Evolutionary conservation across 1,140 invertebrate species (phyloP).

Genomic region (Drosophila arizonae): DNA sequence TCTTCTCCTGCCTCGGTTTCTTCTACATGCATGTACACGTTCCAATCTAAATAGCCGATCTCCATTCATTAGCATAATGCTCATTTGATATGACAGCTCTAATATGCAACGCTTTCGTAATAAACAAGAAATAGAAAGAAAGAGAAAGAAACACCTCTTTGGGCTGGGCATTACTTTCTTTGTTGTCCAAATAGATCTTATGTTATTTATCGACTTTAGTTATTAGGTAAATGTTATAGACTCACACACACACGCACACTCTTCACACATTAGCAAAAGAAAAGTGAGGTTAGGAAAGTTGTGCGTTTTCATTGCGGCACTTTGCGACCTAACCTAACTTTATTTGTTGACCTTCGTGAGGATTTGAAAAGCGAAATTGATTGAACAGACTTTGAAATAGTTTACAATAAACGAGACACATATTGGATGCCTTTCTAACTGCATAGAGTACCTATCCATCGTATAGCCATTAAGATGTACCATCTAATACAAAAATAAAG

Average conservation of each 20-base stretch:
- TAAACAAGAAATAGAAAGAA: conserved; percentile 21
- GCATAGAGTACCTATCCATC: no score
- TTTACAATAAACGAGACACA: neutral
- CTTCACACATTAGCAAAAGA: conserved; percentile 6
- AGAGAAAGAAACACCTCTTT: conserved; percentile 19
- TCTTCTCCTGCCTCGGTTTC: conserved; percentile 14
- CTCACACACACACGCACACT: neutral
- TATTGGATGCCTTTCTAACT: neutral
- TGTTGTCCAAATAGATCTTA: conserved; percentile 26
- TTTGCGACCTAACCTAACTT: conserved; percentile 5
- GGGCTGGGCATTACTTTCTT: conserved; percentile 55
- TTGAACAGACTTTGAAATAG: neutral
- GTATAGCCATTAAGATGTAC: no score
- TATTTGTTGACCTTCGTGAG: conserved; percentile 5
- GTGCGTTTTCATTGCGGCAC: neutral
- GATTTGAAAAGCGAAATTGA: neutral
- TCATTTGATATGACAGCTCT: conserved; percentile 65
- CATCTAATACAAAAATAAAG: neutral
- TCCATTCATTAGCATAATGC: conserved; percentile 71
- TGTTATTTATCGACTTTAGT: conserved; percentile 26
- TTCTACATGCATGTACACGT: conserved; percentile 31
- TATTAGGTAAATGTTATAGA: conserved; percentile 21
- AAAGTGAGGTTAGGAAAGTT: conserved; percentile 3
- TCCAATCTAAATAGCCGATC: conserved; percentile 55
- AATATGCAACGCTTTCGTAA: conserved; percentile 61